Conservation (phyloP, 2,113 vertebrate genomes). For the rat (Rattus norvegicus) region GRCr8 NC_086027.1:1069001-1069500, state of each 20-base stretch:
- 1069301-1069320: neutral
- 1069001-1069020: neutral
- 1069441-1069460: neutral
- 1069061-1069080: neutral
- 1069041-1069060: neutral
- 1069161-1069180: too few species aligned
- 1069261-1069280: neutral
- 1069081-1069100: neutral
- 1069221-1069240: neutral
- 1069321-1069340: neutral
- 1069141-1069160: too few species aligned
- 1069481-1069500: neutral
- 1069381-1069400: neutral
- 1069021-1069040: neutral
- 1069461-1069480: neutral
- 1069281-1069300: neutral
- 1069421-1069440: neutral
- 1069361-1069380: neutral
- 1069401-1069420: neutral
- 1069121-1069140: too few species aligned
- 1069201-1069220: neutral
- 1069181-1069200: too few species aligned
- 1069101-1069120: too few species aligned
- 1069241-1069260: neutral
- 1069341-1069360: neutral